Base-by-base conservation (phyloP, 2,888 invertebrate genomes). In the Dysmachus trigonus region DNA sequence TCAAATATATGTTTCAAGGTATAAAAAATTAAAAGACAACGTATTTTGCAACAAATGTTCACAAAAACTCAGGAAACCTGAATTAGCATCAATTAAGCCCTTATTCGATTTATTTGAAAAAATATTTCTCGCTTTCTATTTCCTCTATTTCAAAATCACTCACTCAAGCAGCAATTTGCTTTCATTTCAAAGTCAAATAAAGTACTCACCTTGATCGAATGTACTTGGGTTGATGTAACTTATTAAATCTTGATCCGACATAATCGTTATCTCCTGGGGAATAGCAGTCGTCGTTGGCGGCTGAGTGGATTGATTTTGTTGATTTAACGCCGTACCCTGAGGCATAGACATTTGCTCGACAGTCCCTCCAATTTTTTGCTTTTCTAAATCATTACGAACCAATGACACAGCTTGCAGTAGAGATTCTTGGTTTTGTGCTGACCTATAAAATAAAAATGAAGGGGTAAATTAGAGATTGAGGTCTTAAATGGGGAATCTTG, bases 141-240 rank as follows among this genome's bases (percentile, higher is more conserved):
- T 41, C 38, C 2, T n/a, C n/a, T 41, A 41, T 41, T 41, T 41
- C 13, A 41, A 41, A 15, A 41, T 15, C 38, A 41, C 10, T 41
- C 38, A 47, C 15, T 47, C 47, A 47, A 47, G 5, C n/a, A 47
- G 15, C 47, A 47, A 47, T 47, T 47, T 47, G 47, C n/a, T 47
- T 47, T 47, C 5, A 47, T 47, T 47, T 47, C 6, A n/a, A 47
- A 47, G 2, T 47, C n/a, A 47, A 47, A 47, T 4, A 47, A 47
- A 47, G n/a, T 31, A 89, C 94, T 93, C 93, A 95, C 95, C 94
- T 93, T 95, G 96, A 92, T 97, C 97, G 92, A 97, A 97, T 91
- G 96, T 96, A 93, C 95, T 96, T 82, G 97, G 96, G 93, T 97
- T 97, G 89, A 97, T 97, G 92, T 97, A 96, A 91, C 96, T 97